Base-by-base conservation (phyloP, 2,888 invertebrate species). In the Drosophila testacea region DNA sequence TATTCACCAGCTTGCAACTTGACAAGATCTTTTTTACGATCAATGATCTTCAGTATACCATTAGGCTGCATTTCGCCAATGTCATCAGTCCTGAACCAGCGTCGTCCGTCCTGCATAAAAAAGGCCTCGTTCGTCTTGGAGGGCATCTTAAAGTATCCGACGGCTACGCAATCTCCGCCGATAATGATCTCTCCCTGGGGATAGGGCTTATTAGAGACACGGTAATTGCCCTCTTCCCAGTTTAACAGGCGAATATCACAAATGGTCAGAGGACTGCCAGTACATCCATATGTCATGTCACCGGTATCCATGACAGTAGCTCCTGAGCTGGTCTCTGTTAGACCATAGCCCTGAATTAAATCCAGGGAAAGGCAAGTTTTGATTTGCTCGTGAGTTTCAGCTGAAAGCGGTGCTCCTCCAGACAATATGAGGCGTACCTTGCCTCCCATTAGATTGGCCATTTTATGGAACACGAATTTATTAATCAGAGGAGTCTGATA, bases 1-100 rank as follows among this genome's bases (percentile, higher is more conserved):
- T 99, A 99, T 93, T 99, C 99, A 75, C 99, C 99, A 32, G 97
- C 96, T 93, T 99, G 98, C 55, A 99, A 94, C 93, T 99, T 99
- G 41, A 99, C 98, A 81, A 99, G 94, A 94, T 99, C 99, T 93
- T 99, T 99, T 94, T 99, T 99, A 83, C 99, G 97, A 93, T 99
- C 99, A 87, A 99, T 98, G 89, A 99, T 98, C 93, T 97, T 97
- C 83, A 99, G 95, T 89, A 96, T 96, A 28, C 99, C 99, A 93
- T 99, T 98, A 38, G 95, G 94, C 89, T 98, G 97, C 88, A 99
- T 94, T 94, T 98, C 98, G 2, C 97, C 98, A 92, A 99, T 96
- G 93, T 99, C 99, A 1, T 99, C 99, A 13, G 98, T 98, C 88
- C 95, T 95, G 94, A 99, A 99, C 97, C 98, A 99, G 79, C 96